Evolutionary conservation across 2,888 invertebrate species (phyloP).

Genomic region (Dryobotodes eremita): DNA sequence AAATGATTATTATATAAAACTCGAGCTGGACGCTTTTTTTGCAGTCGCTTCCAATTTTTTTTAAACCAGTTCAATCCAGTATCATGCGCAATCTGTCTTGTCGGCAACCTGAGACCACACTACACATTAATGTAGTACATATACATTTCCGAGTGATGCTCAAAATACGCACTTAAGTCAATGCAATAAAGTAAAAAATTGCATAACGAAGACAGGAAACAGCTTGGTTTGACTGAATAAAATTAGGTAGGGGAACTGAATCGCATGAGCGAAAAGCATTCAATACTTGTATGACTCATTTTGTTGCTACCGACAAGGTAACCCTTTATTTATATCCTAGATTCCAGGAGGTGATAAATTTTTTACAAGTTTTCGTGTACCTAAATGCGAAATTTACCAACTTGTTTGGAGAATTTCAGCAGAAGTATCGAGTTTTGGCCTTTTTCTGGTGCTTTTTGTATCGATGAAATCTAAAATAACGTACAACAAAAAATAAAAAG

Average conservation of each 20-base stretch:
- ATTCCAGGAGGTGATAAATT: constrained; percentile 22
- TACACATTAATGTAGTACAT: constrained; percentile 26
- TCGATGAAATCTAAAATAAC: not conserved
- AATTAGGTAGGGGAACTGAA: constrained; percentile 62
- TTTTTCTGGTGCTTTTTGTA: not conserved
- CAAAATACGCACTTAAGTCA: constrained; percentile 25
- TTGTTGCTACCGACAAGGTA: constrained; percentile 26
- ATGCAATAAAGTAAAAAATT: constrained; percentile 33
- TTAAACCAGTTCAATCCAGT: constrained; percentile 69
- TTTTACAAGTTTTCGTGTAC: not conserved
- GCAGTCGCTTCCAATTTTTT: constrained; percentile 57
- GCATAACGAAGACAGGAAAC: not conserved
- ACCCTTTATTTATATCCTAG: constrained; percentile 31
- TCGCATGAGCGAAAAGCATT: constrained; percentile 50
- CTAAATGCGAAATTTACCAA: not conserved
- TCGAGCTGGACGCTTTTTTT: constrained; percentile 45
- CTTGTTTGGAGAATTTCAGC: not conserved
- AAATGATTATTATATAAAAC: constrained; percentile 16
- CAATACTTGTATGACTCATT: constrained; percentile 46
- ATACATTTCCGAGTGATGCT: not conserved
- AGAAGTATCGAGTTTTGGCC: not conserved
- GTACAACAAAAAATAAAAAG: not conserved
- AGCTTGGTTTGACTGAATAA: constrained; percentile 40
- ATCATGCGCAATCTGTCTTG: constrained; percentile 61
- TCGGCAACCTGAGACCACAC: constrained; percentile 42